Conservation (phyloP, 2,888 invertebrate species). For the Anaspis maculata region DNA sequence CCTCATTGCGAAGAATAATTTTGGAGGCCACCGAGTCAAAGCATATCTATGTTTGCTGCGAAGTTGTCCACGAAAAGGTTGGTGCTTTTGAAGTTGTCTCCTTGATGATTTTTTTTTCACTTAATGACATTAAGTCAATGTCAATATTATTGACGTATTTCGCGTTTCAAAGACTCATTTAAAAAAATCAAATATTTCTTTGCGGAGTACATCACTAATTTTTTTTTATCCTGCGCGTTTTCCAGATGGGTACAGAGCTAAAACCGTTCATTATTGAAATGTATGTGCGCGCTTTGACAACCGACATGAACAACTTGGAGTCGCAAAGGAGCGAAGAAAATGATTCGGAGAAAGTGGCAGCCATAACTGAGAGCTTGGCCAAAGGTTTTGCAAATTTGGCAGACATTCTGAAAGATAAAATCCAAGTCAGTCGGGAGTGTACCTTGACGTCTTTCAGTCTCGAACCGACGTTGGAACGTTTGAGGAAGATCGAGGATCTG, state of each 20-base stretch:
- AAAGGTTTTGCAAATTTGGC: conserved; percentile 58
- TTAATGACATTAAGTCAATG: not conserved
- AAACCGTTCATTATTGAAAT: conserved; percentile 62
- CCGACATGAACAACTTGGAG: conserved; percentile 69
- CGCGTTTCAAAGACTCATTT: conserved; percentile 4
- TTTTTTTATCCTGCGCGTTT: too few species aligned
- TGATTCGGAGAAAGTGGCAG: conserved; percentile 46
- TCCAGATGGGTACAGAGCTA: conserved; percentile 37
- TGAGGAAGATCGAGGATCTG: conserved; percentile 49
- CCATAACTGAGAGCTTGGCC: conserved; percentile 51
- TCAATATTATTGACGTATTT: not conserved
- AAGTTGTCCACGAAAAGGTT: conserved; percentile 39
- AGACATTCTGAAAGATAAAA: conserved; percentile 49
- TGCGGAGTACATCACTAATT: too few species aligned
- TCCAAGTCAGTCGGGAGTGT: conserved; percentile 60
- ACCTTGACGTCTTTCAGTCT: conserved; percentile 68
- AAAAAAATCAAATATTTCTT: too few species aligned
- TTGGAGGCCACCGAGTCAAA: conserved; percentile 53
- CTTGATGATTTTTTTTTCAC: conserved; percentile 1
- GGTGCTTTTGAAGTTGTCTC: conserved; percentile 5
- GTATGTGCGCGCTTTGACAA: conserved; percentile 64
- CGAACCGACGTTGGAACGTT: conserved; percentile 55
- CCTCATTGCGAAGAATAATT: conserved; percentile 37
- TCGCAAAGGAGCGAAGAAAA: conserved; percentile 50
- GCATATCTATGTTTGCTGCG: conserved; percentile 61